A percentile compares a stretch with the other conserved stretches of the same genome.
Conservation (phyloP, 2,888 invertebrate species). For the Tinea semifulvella region DNA sequence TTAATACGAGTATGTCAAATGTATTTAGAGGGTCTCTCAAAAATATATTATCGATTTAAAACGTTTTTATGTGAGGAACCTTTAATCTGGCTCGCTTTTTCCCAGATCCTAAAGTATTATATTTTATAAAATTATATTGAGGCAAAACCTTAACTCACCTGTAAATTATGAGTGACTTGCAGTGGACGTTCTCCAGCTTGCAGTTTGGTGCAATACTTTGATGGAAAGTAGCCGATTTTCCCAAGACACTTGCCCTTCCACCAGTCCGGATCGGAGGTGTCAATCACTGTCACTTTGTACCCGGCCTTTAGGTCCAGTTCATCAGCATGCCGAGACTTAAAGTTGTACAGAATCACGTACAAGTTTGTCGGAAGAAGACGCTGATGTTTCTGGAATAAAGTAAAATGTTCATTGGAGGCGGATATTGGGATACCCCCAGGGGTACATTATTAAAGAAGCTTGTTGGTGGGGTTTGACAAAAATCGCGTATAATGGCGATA, state of each 20-base stretch:
- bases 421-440: no score
- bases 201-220: constrained; percentile 91
- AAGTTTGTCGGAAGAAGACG: constrained; percentile 88
- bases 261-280: constrained; percentile 95
- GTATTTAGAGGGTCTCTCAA: no score
- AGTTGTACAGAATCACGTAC: constrained; percentile 95
- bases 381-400: constrained; percentile 75
- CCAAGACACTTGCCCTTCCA: constrained; percentile 97
- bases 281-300: constrained; percentile 89
- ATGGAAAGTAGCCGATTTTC: constrained; percentile 91
- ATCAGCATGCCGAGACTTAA: constrained; percentile 92
- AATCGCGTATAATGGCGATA: no score
- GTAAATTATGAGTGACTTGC: constrained; percentile 75
- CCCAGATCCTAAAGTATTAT: no score
- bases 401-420: no score
- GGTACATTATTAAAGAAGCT: no score
- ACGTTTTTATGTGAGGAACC: no score
- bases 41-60: no score
- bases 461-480: no score
- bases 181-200: constrained; percentile 90
- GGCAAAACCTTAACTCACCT: constrained; percentile 33
- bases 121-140: no score
- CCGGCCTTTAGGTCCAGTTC: constrained; percentile 94
- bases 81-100: no score
- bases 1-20: no score